Evolutionary conservation across 1,140 invertebrate genomes (phyloP).

Genomic region (Trichonephila clavipes): DNA sequence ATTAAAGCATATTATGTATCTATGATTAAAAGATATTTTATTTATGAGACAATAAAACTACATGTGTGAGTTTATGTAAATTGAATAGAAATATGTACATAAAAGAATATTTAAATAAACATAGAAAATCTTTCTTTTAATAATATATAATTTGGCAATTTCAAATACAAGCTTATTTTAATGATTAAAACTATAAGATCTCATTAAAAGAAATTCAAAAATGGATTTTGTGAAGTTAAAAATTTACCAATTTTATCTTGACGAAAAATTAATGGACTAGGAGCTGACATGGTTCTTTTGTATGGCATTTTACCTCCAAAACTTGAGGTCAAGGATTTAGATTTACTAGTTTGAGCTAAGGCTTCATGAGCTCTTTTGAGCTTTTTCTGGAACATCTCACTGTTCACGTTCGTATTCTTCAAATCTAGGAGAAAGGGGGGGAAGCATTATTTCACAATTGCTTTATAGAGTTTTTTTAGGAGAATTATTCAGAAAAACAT

Average conservation of each 20-base stretch:
- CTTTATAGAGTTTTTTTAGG: background rate
- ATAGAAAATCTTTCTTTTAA: too few relatives aligned
- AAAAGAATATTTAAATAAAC: too few relatives aligned
- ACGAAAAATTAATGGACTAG: conserved; percentile 89
- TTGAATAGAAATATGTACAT: too few relatives aligned
- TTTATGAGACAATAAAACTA: too few relatives aligned
- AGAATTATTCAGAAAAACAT: background rate
- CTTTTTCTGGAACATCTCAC: conserved; percentile 93
- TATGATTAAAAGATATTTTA: background rate
- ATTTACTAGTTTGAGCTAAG: conserved; percentile 84
- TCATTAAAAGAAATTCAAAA: too few relatives aligned
- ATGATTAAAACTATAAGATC: too few relatives aligned
- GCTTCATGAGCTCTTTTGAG: conserved; percentile 94
- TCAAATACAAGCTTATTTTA: too few relatives aligned
- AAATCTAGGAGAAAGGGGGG: conserved; percentile 86
- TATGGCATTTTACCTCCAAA: conserved; percentile 97
- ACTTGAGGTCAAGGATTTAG: conserved; percentile 93
- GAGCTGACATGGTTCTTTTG: conserved; percentile 95
- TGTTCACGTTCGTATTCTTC: conserved; percentile 92
- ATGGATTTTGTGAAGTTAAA: too few relatives aligned
- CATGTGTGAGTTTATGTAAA: too few relatives aligned
- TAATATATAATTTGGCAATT: too few relatives aligned
- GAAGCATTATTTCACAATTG: background rate
- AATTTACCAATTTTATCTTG: conserved; percentile 88
- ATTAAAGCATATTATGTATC: background rate